Conservation (phyloP, 2,888 invertebrate genomes). For the Xanthorhoe spadicearia region DNA sequence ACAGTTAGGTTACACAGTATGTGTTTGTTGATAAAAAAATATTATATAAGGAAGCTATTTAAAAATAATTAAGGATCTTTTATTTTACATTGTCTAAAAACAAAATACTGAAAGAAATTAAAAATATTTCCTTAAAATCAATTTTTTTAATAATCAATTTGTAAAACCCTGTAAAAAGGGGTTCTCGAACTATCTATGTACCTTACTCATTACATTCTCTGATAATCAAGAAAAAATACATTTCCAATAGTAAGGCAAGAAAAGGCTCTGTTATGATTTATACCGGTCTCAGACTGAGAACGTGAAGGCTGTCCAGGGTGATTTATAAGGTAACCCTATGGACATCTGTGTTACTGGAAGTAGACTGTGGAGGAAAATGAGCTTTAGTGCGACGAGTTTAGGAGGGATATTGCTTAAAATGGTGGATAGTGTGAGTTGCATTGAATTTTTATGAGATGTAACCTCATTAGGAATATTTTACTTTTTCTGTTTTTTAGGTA, state of each 20-base stretch:
- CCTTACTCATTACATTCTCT: not conserved
- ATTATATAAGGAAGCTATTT: too few species aligned
- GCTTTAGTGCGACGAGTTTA: conserved; percentile 6
- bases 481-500: too few species aligned
- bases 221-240: conserved; percentile 17
- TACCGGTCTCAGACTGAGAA: conserved; percentile 53
- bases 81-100: too few species aligned
- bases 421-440: not conserved
- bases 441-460: not conserved
- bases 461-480: too few species aligned
- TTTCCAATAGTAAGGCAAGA: conserved; percentile 34
- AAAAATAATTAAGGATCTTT: too few species aligned
- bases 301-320: conserved; percentile 56
- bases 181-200: too few species aligned
- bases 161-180: too few species aligned
- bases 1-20: too few species aligned
- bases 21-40: too few species aligned
- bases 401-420: not conserved
- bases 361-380: conserved; percentile 37
- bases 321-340: conserved; percentile 60
- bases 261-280: conserved; percentile 64
- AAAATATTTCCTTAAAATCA: too few species aligned
- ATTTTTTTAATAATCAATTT: too few species aligned
- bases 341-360: conserved; percentile 7
- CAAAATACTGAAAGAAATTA: too few species aligned